These are phyloP conservation scores for Rosalia funebris DNA, from an alignment of 2,888 invertebrate species.

Conservation along the genomic window DNA sequence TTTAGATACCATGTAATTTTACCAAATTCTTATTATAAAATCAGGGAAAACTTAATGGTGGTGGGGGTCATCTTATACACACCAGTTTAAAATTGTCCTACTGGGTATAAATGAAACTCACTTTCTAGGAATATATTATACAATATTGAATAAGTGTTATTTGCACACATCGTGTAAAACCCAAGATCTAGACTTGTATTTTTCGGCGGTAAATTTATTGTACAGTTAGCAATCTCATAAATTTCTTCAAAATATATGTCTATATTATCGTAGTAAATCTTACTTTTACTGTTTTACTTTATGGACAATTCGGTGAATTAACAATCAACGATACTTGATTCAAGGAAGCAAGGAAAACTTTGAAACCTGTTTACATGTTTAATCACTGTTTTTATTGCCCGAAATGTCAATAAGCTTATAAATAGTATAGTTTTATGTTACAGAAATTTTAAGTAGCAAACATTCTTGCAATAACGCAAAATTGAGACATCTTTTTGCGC, in stretches of 20 bases:
- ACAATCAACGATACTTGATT: conserved; percentile 17
- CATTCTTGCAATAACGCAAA: conserved; percentile 15
- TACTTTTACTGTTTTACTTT: conserved; percentile 21
- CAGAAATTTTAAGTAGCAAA: conserved; percentile 20
- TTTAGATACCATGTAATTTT: no score
- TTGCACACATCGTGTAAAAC: background rate
- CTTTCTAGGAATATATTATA: no score
- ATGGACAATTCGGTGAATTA: conserved; percentile 24
- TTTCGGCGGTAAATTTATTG: background rate
- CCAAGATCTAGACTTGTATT: background rate
- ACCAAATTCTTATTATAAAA: no score
- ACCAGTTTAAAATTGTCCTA: no score
- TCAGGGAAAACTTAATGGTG: no score
- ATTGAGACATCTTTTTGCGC: conserved; percentile 17
- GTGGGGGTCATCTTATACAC: no score
- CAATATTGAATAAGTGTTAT: no score
- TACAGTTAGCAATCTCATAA: conserved; percentile 19
- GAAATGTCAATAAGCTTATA: conserved; percentile 24
- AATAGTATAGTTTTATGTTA: conserved; percentile 27
- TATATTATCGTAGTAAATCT: conserved; percentile 23
- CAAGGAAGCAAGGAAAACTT: conserved; percentile 22
- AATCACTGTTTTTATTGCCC: conserved; percentile 28
- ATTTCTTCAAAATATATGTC: conserved; percentile 15
- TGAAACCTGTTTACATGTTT: conserved; percentile 29
- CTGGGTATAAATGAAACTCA: no score